Percentiles rank a stretch among this genome's conserved stretches.
These are phyloP conservation scores for Polyergus mexicanus DNA, from an alignment of 1,140 invertebrate genomes.

Conservation along the genomic window DNA sequence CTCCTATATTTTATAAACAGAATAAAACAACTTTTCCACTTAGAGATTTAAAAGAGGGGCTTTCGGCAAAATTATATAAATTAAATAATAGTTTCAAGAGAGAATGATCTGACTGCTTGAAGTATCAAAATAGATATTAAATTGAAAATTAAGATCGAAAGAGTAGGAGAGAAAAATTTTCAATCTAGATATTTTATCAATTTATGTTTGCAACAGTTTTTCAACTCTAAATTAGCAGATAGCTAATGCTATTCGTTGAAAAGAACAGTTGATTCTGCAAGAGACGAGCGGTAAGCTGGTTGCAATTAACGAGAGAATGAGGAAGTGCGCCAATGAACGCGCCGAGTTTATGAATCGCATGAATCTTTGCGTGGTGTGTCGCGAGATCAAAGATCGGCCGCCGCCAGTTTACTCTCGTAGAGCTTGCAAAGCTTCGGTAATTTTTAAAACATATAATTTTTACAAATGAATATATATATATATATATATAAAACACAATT, in stretches of 20 bases:
- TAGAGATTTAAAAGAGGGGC: too few relatives aligned
- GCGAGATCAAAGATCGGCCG: conserved; percentile 36
- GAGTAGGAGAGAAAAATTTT: too few relatives aligned
- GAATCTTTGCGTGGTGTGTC: conserved; percentile 23
- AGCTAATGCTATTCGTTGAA: conserved; percentile 22
- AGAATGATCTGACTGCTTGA: too few relatives aligned
- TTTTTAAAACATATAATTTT: conserved; percentile 8
- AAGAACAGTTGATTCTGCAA: conserved; percentile 27
- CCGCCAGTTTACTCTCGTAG: background rate
- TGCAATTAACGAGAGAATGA: conserved; percentile 75
- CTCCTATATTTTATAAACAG: too few relatives aligned
- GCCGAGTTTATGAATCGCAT: conserved; percentile 44
- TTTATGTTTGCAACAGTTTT: background rate
- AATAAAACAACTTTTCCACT: too few relatives aligned
- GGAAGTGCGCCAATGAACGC: conserved; percentile 68
- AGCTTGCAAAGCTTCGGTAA: background rate
- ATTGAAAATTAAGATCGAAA: too few relatives aligned
- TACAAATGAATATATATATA: background rate
- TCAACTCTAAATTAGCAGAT: background rate
- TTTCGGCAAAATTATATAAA: too few relatives aligned
- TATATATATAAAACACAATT: background rate
- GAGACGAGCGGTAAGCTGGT: conserved; percentile 50
- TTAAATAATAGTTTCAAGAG: too few relatives aligned
- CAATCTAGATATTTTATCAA: background rate
- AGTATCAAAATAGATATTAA: too few relatives aligned